phyloP scores from a whole-genome alignment of 1,140 invertebrate genomes.

The Kradibia gibbosae region DNA sequence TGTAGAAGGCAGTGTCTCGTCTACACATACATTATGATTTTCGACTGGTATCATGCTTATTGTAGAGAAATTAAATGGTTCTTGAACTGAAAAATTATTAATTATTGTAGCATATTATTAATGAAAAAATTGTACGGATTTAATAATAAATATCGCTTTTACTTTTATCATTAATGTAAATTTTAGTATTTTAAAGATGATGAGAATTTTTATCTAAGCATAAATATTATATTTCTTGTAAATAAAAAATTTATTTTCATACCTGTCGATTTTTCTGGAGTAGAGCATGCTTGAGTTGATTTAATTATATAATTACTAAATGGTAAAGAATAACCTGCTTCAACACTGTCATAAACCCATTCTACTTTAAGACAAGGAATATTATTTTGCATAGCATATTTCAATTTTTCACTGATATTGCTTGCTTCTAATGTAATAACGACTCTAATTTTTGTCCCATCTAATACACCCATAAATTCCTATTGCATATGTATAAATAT shows the following conservation, averaged over 20 bases:
- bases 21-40: constrained; percentile 49
- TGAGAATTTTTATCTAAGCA: not conserved
- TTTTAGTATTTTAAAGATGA: not conserved
- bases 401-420: constrained; percentile 85
- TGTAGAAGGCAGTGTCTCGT: constrained; percentile 51
- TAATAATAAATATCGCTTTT: too few species aligned
- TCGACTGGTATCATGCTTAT: constrained; percentile 45
- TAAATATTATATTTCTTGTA: not conserved
- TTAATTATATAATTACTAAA: constrained; percentile 78
- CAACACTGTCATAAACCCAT: constrained; percentile 86
- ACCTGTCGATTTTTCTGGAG: constrained; percentile 70
- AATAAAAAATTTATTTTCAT: constrained; percentile 3
- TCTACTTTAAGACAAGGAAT: constrained; percentile 81
- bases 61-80: constrained; percentile 47
- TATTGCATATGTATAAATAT: constrained; percentile 37
- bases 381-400: constrained; percentile 82
- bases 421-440: constrained; percentile 69
- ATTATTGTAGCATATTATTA: constrained; percentile 10
- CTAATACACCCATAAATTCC: constrained; percentile 64
- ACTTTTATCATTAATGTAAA: not conserved
- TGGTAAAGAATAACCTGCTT: constrained; percentile 81
- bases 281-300: constrained; percentile 73
- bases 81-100: constrained; percentile 30
- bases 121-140: too few species aligned
- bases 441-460: constrained; percentile 65